Evolutionary conservation across 1,140 invertebrate genomes (phyloP), one percentile per base, ranked within the genome.

Genomic region (Drosophila nikananu): DNA sequence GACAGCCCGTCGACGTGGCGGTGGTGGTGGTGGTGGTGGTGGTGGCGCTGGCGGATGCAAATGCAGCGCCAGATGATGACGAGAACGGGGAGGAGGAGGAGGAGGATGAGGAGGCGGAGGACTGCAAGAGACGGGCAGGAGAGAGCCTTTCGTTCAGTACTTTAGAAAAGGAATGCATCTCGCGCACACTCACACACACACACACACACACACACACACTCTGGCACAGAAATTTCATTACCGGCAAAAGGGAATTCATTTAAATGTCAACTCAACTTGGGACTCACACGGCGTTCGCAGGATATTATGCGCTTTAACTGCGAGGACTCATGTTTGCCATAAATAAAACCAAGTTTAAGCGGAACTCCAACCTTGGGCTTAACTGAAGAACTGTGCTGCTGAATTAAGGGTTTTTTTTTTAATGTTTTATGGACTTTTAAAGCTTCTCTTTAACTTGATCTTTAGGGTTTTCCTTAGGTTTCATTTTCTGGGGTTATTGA

Each of bases 161-260:
- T 62, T 19, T 30, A 13, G 37, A 44, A 42, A 23, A 39, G 54
- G 21, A 57, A 57, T 57, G 54, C 54, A 57, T 17, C 48, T 35
- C 58, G 17, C 25, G 35, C 15, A 51, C 49, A 49, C 13, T 6
- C 80, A 15, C 6, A 25, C 12, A 76, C 79, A 52, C 93, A 93
- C 41, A 93, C 93, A 65, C 32, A 32, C 30, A 32, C 30, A 32
- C 32, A 21, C 51, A 30, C 41, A 21, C 32, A 39, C 49, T 30
- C 9, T 5, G 19, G 63, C 70, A 30, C 32, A 65, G 54, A 63
- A 77, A 78, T 78, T 78, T 77, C 49, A 77, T 77, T 77, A 76
- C 55, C 41, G 54, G 71, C 48, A 42, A 48, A 55, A 42, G 27
- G 64, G 64, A 77, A 59, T 77, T 75, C 21, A 66, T 55, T 49